Evolutionary conservation across 2,888 invertebrate genomes (phyloP), one percentile per base, ranked within the genome.

Genomic region (Epistrophe grossulariae): DNA sequence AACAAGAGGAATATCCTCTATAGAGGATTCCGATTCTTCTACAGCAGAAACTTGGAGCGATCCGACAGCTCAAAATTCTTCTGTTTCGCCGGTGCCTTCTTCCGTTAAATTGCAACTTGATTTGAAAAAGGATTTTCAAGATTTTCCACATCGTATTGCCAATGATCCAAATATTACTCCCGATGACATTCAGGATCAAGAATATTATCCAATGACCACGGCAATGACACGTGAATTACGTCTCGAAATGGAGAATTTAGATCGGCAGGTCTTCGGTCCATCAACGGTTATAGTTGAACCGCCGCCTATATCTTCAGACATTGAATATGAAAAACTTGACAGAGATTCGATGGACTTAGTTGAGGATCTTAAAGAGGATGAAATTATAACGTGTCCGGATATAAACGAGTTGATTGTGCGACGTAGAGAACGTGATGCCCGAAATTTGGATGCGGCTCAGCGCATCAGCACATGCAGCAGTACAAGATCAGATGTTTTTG

Each of bases 201-300:
- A 96, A 91, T 97, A 97, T 91, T 96, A 96, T 91, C 97, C 97
- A 4, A 96, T 98, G 95, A 97, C 97, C 0, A 97, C 97, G 6
- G 97, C 97, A 4, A 96, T 97, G 94, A 97, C 97, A 0, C 94
- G 97, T 89, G 97, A 97, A 91, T 93, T 97, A 89, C 94, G 96
- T 89, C 94, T 97, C 64, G 97, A 97, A 92, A 92, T 97, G 88
- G 97, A 97, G 90, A 97, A 96, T 91, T 93, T 97, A 89, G 97
- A 97, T 92, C 94, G 97, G 10, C 97, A 97, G 92, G 96, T 97
- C 6, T 97, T 97, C 90, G 97, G 97, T 0, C 93, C 92, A 60
- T 55, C 83, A 6, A 60, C 79, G 11, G 17, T 87, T 10, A 40
- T 76, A 4, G 71, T 87, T 15, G 83, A 76, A 9, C 83, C 83